Evolutionary conservation across 1,140 invertebrate species (phyloP), one percentile per base, ranked within the genome.

Genomic region (Sminthurides bifidus): DNA sequence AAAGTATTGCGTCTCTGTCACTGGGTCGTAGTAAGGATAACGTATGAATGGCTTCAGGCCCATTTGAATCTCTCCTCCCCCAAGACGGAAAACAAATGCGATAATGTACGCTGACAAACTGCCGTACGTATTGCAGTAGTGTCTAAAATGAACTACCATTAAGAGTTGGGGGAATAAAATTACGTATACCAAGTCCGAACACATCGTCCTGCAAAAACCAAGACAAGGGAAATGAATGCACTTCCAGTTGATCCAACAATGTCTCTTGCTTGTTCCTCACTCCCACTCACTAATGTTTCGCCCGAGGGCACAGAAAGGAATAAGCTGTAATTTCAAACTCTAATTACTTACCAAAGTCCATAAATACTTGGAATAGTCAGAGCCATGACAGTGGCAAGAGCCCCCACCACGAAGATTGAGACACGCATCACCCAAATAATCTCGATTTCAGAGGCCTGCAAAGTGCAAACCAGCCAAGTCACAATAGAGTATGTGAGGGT

Each of bases 161-260:
- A 86, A 69, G 2, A 89, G 73, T 74, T 88, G 85, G 1, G 85
- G 86, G 66, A 89, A 88, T 14, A 89, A 73, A 48, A 88, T 80
- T 29, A 87, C 84, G 69, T 85, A 89, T 33, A 85, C 82, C 33
- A 88, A 69, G 70, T 88, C 85, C 12, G 83, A 81, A 65, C 81
- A 84, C 52, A 88, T 70, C 63, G 80, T 81, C 63, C 77, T 78
- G 63, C 17, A 3, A 27, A 30, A 14, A 14, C n/a, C 10, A 6
- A 43, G 24, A 43, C 17, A 30, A 26, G n/a, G n/a, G n/a, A n/a
- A n/a, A n/a, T n/a, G n/a, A n/a, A n/a, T n/a, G n/a, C n/a, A n/a
- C n/a, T n/a, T n/a, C n/a, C n/a, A n/a, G n/a, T n/a, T n/a, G n/a
- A n/a, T n/a, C n/a, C n/a, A n/a, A n/a, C n/a, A n/a, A n/a, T n/a